phyloP scores from a whole-genome alignment of 92 coral and sea anemone species.

The Diadumene lineata region DNA sequence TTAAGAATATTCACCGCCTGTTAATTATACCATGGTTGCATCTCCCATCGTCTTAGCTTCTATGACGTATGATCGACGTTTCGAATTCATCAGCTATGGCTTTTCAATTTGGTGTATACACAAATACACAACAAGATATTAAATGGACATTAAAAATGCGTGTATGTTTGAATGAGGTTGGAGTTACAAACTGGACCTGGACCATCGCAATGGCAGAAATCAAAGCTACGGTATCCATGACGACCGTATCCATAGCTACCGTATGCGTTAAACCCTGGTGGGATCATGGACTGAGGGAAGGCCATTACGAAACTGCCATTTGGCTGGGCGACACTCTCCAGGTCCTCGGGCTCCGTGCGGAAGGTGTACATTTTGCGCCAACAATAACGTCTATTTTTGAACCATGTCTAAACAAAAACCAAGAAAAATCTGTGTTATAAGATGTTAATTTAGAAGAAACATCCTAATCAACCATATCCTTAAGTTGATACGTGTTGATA shows the following conservation, averaged over 20 bases:
- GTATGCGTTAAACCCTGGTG: not conserved
- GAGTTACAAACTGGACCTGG: not conserved
- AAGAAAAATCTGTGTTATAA: not conserved
- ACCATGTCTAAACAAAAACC: conserved; percentile 12
- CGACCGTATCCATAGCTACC: conserved; percentile 6
- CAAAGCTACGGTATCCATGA: conserved; percentile 13
- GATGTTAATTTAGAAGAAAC: not conserved
- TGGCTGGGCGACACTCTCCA: not conserved
- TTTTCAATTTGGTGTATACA: not conserved
- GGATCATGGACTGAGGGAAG: not conserved
- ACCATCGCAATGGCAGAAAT: not conserved
- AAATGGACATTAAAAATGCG: not conserved
- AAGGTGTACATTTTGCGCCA: conserved; percentile 8
- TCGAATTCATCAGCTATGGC: not conserved
- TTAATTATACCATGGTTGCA: not conserved
- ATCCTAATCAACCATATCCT: too few species aligned
- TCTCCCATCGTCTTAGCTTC: not conserved
- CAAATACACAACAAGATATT: not conserved
- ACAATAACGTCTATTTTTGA: conserved; percentile 27
- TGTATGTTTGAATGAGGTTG: not conserved
- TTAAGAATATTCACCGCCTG: not conserved
- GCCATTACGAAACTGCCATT: not conserved
- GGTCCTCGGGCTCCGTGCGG: not conserved
- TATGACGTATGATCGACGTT: not conserved
- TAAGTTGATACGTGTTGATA: too few species aligned